Percentiles rank a stretch among this genome's conserved stretches.
Conservation (phyloP, 2,888 invertebrate genomes). For the Calliopum simillimum region DNA sequence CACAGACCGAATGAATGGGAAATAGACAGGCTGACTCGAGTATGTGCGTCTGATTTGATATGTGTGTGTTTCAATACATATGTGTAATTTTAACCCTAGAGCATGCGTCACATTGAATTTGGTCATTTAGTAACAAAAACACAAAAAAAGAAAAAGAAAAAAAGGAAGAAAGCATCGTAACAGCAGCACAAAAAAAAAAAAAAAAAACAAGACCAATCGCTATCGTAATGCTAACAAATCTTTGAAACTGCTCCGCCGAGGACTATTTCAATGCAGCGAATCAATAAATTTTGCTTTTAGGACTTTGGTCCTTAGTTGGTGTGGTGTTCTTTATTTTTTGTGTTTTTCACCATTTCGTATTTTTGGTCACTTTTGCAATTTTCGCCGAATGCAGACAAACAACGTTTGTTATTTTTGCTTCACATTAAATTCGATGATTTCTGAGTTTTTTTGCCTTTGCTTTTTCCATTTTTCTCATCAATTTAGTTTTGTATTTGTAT, state of each 20-base stretch:
- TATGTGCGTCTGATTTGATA: constrained; percentile 14
- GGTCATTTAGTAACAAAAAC: constrained; percentile 42
- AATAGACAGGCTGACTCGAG: constrained; percentile 38
- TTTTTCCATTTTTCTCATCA: background rate
- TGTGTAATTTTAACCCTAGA: constrained; percentile 32
- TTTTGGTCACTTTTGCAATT: constrained; percentile 8
- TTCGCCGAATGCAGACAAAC: constrained; percentile 46
- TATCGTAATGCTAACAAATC: constrained; percentile 50
- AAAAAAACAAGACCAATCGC: constrained; percentile 35
- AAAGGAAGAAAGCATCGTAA: constrained; percentile 21
- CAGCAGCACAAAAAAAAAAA: background rate
- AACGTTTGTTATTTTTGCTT: constrained; percentile 44
- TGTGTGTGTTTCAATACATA: constrained; percentile 22
- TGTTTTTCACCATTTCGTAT: constrained; percentile 1
- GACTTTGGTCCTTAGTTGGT: constrained; percentile 47
- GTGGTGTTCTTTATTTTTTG: constrained; percentile 38
- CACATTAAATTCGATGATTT: constrained; percentile 41
- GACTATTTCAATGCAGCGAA: constrained; percentile 65
- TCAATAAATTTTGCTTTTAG: constrained; percentile 59
- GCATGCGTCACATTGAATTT: constrained; percentile 46
- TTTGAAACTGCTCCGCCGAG: constrained; percentile 62
- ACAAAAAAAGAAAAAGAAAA: constrained; percentile 31
- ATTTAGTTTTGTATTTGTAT: constrained; percentile 5
- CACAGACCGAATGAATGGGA: constrained; percentile 54
- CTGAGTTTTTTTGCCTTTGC: background rate